These are phyloP conservation scores for Prionace glauca DNA, from an alignment of 2,797 vertebrate species.

Conservation along the genomic window DNA sequence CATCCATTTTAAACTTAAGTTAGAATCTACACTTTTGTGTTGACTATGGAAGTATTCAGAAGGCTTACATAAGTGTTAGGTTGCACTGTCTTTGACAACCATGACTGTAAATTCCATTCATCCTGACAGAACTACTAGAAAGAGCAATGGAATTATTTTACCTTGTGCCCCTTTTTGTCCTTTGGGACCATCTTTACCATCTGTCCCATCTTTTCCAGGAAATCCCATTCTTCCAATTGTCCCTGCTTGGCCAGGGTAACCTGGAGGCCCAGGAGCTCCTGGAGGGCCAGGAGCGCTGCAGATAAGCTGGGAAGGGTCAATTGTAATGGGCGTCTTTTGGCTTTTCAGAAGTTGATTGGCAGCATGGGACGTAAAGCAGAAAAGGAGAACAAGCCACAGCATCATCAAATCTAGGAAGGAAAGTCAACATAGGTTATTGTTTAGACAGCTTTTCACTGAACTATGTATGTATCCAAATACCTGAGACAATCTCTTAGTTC, in stretches of 20 bases:
- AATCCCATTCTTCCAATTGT: constrained; percentile 75
- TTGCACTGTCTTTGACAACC: background rate
- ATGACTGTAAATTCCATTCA: background rate
- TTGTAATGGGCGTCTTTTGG: constrained; percentile 56
- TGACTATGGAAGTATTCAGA: background rate
- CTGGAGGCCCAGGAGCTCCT: constrained; percentile 72
- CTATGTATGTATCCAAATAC: background rate
- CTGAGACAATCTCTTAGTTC: background rate
- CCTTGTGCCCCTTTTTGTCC: constrained; percentile 73
- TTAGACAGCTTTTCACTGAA: background rate
- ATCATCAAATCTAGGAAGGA: constrained; percentile 59
- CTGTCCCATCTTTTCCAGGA: constrained; percentile 80
- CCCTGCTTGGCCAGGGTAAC: constrained; percentile 67
- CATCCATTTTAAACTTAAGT: background rate
- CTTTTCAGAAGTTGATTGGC: constrained; percentile 58
- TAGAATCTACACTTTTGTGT: background rate
- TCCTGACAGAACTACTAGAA: background rate
- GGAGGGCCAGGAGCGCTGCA: constrained; percentile 82
- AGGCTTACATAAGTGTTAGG: background rate
- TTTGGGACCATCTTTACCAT: constrained; percentile 77
- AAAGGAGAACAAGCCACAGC: constrained; percentile 63
- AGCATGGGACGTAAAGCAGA: constrained; percentile 63
- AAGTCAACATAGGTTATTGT: background rate
- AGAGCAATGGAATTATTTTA: constrained; percentile 48
- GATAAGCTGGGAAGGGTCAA: constrained; percentile 70